Evolutionary conservation across 2,113 vertebrate species (phyloP).

Genomic region (Gulo gulo): DNA sequence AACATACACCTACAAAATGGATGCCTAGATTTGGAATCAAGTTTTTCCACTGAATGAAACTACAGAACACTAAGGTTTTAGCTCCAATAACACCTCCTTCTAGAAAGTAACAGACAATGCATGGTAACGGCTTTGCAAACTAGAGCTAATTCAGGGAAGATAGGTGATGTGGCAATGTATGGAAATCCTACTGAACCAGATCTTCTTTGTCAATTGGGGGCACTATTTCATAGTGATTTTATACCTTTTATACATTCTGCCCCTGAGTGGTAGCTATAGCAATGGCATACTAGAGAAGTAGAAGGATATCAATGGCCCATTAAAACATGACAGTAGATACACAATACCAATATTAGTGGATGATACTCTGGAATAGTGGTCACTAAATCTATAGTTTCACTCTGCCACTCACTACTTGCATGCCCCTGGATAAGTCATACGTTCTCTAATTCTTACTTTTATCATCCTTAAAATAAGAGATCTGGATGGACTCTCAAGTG

Average conservation of each 20-base stretch:
- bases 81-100: background rate
- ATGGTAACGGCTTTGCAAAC: background rate
- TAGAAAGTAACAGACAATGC: background rate
- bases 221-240: background rate
- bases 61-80: background rate
- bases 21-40: background rate
- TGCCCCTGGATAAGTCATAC: background rate
- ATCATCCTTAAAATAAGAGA: background rate
- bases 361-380: background rate
- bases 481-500: background rate
- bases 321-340: background rate
- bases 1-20: background rate
- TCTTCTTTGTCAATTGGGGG: background rate
- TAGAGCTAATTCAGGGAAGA: background rate
- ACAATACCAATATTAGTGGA: background rate
- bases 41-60: background rate
- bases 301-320: background rate
- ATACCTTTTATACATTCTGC: background rate
- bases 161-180: background rate
- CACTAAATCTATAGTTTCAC: background rate
- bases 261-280: background rate
- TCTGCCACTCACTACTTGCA: background rate
- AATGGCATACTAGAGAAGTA: background rate
- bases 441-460: background rate
- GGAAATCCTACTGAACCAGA: background rate